Evolutionary conservation across 2,888 invertebrate species (phyloP), one percentile per base, ranked within the genome.

Genomic region (Standfussiana lucernea): DNA sequence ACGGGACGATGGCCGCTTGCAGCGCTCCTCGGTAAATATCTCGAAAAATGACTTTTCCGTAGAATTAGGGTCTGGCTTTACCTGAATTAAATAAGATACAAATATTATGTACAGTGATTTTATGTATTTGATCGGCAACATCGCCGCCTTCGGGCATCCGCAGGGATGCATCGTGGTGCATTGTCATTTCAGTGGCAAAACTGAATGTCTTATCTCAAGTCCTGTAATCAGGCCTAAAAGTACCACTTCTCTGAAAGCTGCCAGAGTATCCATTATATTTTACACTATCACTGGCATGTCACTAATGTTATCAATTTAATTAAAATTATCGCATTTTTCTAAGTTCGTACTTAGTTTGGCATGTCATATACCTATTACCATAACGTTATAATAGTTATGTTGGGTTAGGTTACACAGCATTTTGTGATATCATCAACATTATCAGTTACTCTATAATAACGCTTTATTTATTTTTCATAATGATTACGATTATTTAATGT

Each of bases 11-110:
- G 97, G 94, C 74, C 97, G 95, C 72, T 97, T 97, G 88, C 97
- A 97, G 0, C 96, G 93, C 67, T 97, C 95, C 65, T 96, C 94
- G 1, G 97, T 95, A 89, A 97, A 97, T 65, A 94, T 92, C 88
- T 97, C 97, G 80, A 97, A 97, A 86, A 96, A 97, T n/a, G 96
- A 91, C 82, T 95, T 96, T 72, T 97, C 97, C 15, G 93, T 87
- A 0, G 94, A 85, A 75, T 91, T 91, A 50, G 92, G 84, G 50
- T 91, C 79, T 59, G 93, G 90, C 24, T 93, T 65, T 59, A 66
- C 92, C 96, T 96, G 87, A 42, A 92, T 56, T 35, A 1, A 42
- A 75, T 11, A 13, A 50, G 15, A 32, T 8, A 42, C 13, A n/a
- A 18, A 45, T 0, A 32, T 21, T 40, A 40, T 18, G 15, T n/a